Percentiles rank a stretch among this genome's conserved stretches.
Conservation (phyloP, 2,797 vertebrate species). For the Danio choprae region DNA sequence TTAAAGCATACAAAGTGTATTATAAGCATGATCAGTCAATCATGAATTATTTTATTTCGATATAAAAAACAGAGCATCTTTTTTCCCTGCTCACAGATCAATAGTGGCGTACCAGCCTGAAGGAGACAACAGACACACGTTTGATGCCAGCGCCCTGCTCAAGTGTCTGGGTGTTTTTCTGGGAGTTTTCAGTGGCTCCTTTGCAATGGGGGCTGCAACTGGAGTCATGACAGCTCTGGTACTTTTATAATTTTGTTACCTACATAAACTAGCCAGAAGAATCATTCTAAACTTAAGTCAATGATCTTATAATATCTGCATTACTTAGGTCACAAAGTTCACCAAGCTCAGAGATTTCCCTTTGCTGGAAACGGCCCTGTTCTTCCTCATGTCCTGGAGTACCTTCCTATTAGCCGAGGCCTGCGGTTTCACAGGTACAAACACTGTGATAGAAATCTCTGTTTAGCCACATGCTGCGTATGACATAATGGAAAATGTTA, state of each 20-base stretch:
- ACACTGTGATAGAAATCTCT: neutral
- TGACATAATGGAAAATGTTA: neutral
- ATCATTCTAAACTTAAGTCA: neutral
- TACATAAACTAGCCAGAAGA: neutral
- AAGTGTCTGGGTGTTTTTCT: conserved; percentile 94
- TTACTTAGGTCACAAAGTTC: conserved; percentile 92
- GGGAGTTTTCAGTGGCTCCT: conserved; percentile 95
- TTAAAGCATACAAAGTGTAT: neutral
- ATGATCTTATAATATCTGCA: neutral
- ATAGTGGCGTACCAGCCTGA: conserved; percentile 94
- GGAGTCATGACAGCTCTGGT: conserved; percentile 96
- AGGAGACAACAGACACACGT: conserved; percentile 93
- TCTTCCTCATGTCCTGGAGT: conserved; percentile 99
- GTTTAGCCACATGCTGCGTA: neutral
- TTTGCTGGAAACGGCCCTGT: conserved; percentile 92
- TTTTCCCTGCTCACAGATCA: conserved; percentile 77
- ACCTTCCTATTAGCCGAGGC: conserved; percentile 96
- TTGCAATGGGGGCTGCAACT: conserved; percentile 92
- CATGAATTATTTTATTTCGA: neutral
- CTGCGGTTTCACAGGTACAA: conserved; percentile 92
- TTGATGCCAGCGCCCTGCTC: conserved; percentile 92
- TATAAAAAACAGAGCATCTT: neutral
- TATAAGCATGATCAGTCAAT: neutral
- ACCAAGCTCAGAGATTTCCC: conserved; percentile 95
- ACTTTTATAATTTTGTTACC: conserved; percentile 76